Percentiles rank a stretch among this genome's conserved stretches.
These are phyloP conservation scores for Hypotaenidia philippensis DNA, from an alignment of 2,797 vertebrate species.

Conservation along the genomic window DNA sequence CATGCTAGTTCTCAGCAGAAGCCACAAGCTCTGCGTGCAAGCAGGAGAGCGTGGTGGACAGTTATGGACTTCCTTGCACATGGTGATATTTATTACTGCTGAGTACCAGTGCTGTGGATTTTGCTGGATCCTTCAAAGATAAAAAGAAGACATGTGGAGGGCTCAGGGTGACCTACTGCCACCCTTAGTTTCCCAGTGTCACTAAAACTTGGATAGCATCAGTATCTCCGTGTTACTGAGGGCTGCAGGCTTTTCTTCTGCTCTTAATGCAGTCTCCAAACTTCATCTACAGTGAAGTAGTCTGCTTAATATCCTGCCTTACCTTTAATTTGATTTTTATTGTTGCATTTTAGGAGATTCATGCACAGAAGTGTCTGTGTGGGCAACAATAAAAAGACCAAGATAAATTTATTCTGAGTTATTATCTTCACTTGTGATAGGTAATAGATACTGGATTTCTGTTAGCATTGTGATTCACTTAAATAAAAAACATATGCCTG, in stretches of 20 bases:
- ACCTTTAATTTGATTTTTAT: background rate
- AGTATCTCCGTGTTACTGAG: background rate
- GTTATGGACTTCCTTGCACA: background rate
- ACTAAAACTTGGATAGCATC: background rate
- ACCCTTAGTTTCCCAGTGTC: background rate
- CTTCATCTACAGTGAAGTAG: background rate
- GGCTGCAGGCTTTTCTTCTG: background rate
- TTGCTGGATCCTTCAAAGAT: background rate
- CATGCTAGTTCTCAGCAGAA: background rate
- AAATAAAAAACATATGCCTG: slow-evolving; percentile 70
- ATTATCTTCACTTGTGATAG: slow-evolving; percentile 13
- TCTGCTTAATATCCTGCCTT: background rate
- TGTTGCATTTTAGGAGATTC: background rate
- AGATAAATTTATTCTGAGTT: slow-evolving; percentile 47
- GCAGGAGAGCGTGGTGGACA: background rate
- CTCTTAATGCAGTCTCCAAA: background rate
- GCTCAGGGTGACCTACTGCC: background rate
- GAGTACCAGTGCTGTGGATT: background rate
- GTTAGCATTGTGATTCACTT: slow-evolving; percentile 46
- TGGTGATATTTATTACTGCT: background rate
- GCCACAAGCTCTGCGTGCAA: background rate
- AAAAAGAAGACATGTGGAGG: background rate
- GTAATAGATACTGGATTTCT: slow-evolving; percentile 54
- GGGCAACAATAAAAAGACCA: slow-evolving; percentile 5
- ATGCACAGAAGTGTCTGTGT: background rate